phyloP scores from a whole-genome alignment of 2,797 vertebrate species.

The Tamandua tetradactyla region DNA sequence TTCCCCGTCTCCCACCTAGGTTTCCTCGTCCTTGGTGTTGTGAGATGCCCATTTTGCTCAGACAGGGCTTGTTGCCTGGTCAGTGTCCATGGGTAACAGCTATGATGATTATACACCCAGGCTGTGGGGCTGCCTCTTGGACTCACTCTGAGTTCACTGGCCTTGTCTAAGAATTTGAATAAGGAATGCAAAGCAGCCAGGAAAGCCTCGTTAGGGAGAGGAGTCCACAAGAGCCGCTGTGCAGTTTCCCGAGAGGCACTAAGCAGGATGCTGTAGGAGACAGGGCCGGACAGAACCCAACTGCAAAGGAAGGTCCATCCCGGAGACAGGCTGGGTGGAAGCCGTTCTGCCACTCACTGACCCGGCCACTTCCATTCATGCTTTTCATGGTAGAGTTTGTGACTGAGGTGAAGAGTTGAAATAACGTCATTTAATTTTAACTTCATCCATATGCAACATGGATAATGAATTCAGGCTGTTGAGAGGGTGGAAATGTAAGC shows the following conservation, averaged over 20 bases:
- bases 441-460: neutral
- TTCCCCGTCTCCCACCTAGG: neutral
- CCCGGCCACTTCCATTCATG: neutral
- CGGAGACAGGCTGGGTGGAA: too few species aligned
- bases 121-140: too few species aligned
- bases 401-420: neutral
- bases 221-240: neutral
- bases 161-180: neutral
- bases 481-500: neutral
- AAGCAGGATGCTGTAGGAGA: too few species aligned
- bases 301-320: too few species aligned
- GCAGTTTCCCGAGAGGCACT: neutral
- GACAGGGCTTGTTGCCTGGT: accelerated
- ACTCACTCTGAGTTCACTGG: neutral
- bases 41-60: accelerated
- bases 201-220: neutral
- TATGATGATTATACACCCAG: neutral
- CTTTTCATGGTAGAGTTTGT: neutral
- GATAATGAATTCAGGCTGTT: neutral
- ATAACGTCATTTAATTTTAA: neutral
- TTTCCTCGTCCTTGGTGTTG: neutral
- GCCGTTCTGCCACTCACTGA: neutral
- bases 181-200: neutral
- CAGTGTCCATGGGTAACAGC: accelerated
- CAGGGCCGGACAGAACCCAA: neutral